phyloP scores from a whole-genome alignment of 2,888 invertebrate species.

The Tenthredo scrophulariae region DNA sequence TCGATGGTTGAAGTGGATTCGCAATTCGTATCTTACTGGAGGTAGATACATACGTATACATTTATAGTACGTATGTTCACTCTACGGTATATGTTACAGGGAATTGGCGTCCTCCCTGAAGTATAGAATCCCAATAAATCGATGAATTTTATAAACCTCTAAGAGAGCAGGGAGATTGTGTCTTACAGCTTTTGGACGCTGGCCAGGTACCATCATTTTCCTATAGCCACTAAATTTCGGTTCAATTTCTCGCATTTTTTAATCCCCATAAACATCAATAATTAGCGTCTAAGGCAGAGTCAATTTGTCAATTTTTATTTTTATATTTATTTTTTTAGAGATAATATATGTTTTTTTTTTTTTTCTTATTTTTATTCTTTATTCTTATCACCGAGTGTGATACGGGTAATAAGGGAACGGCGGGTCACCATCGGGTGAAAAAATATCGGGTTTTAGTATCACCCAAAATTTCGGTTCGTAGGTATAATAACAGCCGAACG shows the following conservation, averaged over 20 bases:
- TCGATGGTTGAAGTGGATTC: neutral
- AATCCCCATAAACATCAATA: neutral
- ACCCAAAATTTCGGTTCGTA: conserved; percentile 3
- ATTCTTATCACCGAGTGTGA: neutral
- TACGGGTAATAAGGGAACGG: too few species aligned
- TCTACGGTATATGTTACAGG: neutral
- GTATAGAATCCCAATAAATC: conserved; percentile 28
- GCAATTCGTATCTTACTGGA: neutral
- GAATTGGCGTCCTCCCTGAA: neutral
- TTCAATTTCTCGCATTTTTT: neutral
- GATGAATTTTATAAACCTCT: conserved; percentile 31
- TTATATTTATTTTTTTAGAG: neutral
- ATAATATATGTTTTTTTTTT: neutral
- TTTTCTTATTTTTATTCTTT: neutral
- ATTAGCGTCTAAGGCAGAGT: neutral
- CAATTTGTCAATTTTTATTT: neutral
- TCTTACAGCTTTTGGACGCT: neutral
- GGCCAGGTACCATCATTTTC: neutral
- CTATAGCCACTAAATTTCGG: neutral
- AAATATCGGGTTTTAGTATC: conserved; percentile 20
- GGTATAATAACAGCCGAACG: neutral
- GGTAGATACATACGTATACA: neutral
- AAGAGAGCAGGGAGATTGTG: neutral
- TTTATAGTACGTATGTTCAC: neutral
- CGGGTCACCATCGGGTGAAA: neutral